These are phyloP conservation scores for Elmis aenea DNA, from an alignment of 2,888 invertebrate genomes.

Conservation along the genomic window DNA sequence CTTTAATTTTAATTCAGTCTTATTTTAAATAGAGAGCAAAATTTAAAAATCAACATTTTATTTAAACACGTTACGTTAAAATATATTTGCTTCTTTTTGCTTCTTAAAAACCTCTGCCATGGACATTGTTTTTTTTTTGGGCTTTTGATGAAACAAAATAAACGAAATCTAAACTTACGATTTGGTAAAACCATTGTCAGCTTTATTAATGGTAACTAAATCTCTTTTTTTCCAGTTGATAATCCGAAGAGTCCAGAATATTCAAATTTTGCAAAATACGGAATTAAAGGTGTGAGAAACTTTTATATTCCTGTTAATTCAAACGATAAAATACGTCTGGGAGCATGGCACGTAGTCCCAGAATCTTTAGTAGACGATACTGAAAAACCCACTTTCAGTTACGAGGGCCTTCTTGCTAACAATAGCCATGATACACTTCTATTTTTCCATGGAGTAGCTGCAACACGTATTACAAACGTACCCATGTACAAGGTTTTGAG, in stretches of 20 bases:
- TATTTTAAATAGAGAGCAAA: too few relatives aligned
- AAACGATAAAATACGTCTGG: conserved; percentile 48
- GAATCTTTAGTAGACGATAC: conserved; percentile 53
- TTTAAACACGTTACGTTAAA: too few relatives aligned
- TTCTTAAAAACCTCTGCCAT: too few relatives aligned
- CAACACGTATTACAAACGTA: conserved; percentile 41
- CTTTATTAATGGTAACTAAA: too few relatives aligned
- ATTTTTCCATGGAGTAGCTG: conserved; percentile 44
- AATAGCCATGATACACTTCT: conserved; percentile 40
- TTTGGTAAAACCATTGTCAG: too few relatives aligned
- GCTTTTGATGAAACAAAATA: too few relatives aligned
- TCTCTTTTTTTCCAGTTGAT: background rate
- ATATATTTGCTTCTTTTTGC: too few relatives aligned
- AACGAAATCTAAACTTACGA: too few relatives aligned
- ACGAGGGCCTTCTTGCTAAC: conserved; percentile 51
- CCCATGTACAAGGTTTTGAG: conserved; percentile 71
- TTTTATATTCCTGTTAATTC: conserved; percentile 60
- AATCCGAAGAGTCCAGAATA: background rate
- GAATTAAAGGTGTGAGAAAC: conserved; percentile 46
- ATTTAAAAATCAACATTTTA: too few relatives aligned
- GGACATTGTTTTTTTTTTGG: too few relatives aligned
- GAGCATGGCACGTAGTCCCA: conserved; percentile 78
- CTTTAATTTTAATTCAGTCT: too few relatives aligned
- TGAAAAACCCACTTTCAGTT: conserved; percentile 46
- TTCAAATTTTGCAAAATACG: conserved; percentile 5